Evolutionary conservation across 1,140 invertebrate genomes (phyloP).

Genomic region (Galleria mellonella): DNA sequence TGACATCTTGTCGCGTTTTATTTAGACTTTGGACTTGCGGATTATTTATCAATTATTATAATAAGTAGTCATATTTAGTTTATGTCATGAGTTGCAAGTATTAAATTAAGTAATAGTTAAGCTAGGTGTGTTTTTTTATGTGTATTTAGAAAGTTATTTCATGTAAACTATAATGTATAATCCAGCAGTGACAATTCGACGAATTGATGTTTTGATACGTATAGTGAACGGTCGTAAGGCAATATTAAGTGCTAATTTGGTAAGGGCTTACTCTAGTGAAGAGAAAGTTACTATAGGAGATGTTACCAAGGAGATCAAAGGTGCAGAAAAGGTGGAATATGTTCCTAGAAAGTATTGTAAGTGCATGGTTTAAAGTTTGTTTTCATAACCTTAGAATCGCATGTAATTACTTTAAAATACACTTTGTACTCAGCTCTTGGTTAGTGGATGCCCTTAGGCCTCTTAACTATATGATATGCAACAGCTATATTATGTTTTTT

Average conservation of each 20-base stretch:
- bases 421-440: too few species aligned
- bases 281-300: conserved; percentile 84
- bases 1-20: conserved; percentile 3
- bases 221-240: conserved; percentile 57
- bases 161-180: conserved; percentile 39
- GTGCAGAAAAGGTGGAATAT: conserved; percentile 82
- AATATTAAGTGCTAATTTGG: conserved; percentile 39
- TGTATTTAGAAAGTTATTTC: too few species aligned
- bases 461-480: too few species aligned
- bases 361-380: conserved; percentile 38
- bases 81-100: conserved; percentile 3
- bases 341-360: conserved; percentile 90
- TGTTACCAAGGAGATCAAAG: conserved; percentile 79
- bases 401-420: too few species aligned
- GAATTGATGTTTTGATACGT: conserved; percentile 68
- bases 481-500: too few species aligned
- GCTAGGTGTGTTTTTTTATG: too few species aligned
- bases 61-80: conserved; percentile 9
- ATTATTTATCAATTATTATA: conserved; percentile 16
- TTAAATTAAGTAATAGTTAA: too few species aligned
- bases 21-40: conserved; percentile 29
- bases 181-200: conserved; percentile 48
- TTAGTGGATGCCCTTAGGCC: too few species aligned
- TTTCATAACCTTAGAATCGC: conserved; percentile 8
- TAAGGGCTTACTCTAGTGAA: conserved; percentile 65